These are phyloP conservation scores for Theodoxus fluviatilis DNA, from an alignment of 2,888 invertebrate genomes.

Conservation along the genomic window DNA sequence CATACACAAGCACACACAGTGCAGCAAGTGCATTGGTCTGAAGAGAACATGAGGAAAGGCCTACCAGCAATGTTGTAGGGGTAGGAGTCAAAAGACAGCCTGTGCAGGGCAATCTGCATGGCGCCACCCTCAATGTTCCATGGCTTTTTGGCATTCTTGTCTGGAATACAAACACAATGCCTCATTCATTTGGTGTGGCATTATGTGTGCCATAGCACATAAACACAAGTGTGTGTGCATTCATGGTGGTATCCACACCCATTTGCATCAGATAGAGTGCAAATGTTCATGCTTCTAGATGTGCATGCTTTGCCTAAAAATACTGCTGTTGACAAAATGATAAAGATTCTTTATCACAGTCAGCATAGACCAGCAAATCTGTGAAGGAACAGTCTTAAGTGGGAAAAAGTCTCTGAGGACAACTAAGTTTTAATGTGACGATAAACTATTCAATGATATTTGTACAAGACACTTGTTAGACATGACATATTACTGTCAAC, in stretches of 20 bases:
- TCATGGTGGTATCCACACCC: too few relatives aligned
- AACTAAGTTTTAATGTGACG: too few relatives aligned
- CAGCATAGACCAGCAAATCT: not conserved
- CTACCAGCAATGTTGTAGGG: conserved; percentile 87
- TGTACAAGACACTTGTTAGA: too few relatives aligned
- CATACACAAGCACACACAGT: conserved; percentile 5
- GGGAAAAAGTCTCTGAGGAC: not conserved
- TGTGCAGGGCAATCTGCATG: conserved; percentile 86
- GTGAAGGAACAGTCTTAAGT: not conserved
- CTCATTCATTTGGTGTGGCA: too few relatives aligned
- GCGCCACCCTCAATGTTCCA: conserved; percentile 83
- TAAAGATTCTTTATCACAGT: not conserved
- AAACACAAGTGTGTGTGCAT: too few relatives aligned
- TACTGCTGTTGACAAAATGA: not conserved
- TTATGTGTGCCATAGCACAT: too few relatives aligned
- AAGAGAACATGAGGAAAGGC: conserved; percentile 24
- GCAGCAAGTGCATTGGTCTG: not conserved
- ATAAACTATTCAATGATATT: too few relatives aligned
- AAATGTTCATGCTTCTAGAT: too few relatives aligned
- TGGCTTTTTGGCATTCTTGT: too few relatives aligned
- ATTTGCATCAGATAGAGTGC: too few relatives aligned
- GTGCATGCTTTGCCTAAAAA: not conserved
- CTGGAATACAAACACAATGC: too few relatives aligned
- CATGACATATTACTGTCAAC: too few relatives aligned
- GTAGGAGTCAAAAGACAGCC: conserved; percentile 83